These are phyloP conservation scores for Leptopilina myrica DNA, from an alignment of 2,888 invertebrate species.

Conservation along the genomic window DNA sequence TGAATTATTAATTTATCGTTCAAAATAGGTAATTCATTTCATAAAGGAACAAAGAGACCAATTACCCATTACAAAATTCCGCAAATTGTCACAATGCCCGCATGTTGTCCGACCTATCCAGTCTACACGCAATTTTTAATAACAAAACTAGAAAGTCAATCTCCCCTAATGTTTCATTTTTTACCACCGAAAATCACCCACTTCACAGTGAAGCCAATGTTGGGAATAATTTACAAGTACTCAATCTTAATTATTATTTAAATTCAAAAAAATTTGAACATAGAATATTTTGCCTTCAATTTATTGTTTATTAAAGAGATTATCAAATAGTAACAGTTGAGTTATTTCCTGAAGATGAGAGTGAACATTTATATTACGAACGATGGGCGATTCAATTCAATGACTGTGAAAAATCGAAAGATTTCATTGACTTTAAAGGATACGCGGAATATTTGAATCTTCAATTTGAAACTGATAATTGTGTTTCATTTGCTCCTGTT, in stretches of 20 bases:
- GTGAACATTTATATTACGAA: slow-evolving; percentile 72
- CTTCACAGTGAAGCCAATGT: slow-evolving; percentile 76
- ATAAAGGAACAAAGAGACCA: slow-evolving; percentile 56
- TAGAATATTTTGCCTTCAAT: not conserved
- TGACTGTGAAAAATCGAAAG: slow-evolving; percentile 68
- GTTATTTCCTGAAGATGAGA: slow-evolving; percentile 66
- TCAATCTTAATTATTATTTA: not conserved
- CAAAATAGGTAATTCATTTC: slow-evolving; percentile 64
- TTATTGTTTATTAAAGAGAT: slow-evolving; percentile 54
- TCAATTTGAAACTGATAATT: slow-evolving; percentile 67
- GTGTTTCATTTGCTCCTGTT: slow-evolving; percentile 70
- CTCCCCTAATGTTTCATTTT: slow-evolving; percentile 76
- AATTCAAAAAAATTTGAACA: not conserved
- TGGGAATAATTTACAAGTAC: slow-evolving; percentile 71
- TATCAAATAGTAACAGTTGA: slow-evolving; percentile 74
- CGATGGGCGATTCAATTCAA: slow-evolving; percentile 77
- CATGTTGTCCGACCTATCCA: slow-evolving; percentile 63
- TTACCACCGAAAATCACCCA: slow-evolving; percentile 73
- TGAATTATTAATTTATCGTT: not conserved
- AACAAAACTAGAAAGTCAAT: slow-evolving; percentile 68
- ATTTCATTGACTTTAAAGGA: slow-evolving; percentile 73
- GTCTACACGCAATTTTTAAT: slow-evolving; percentile 74
- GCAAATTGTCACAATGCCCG: slow-evolving; percentile 67
- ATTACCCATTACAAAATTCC: slow-evolving; percentile 68
- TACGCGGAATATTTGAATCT: slow-evolving; percentile 73